A percentile compares a stretch with the other conserved stretches of the same genome.
Conservation (phyloP, 2,113 vertebrate species). For the Fregetta grallaria region DNA sequence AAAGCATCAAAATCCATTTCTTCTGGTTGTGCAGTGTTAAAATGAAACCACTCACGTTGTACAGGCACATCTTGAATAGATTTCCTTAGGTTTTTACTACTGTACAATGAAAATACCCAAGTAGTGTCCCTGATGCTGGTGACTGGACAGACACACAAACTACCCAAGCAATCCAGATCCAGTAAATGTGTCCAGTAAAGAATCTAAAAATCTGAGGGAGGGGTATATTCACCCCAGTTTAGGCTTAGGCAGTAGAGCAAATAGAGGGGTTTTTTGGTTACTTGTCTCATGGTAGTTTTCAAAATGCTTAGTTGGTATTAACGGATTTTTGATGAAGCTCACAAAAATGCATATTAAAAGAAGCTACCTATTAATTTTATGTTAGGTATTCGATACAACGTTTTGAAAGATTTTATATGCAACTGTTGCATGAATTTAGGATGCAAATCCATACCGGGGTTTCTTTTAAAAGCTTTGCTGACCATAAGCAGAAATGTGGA, state of each 20-base stretch:
- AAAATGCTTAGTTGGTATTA: not conserved
- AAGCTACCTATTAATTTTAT: not conserved
- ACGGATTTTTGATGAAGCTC: not conserved
- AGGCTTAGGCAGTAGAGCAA: conserved; percentile 31
- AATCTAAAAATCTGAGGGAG: not conserved
- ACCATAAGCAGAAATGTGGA: not conserved
- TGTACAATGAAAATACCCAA: not conserved
- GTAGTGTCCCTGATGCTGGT: not conserved
- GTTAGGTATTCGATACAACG: not conserved
- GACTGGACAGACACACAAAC: not conserved
- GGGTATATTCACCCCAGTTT: not conserved
- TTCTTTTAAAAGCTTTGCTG: not conserved
- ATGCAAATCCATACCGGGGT: rapidly evolving
- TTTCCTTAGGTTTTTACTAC: not conserved
- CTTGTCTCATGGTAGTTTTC: not conserved
- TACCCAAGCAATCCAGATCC: not conserved
- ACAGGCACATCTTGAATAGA: not conserved
- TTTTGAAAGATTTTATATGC: not conserved
- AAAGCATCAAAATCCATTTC: not conserved
- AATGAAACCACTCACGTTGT: not conserved
- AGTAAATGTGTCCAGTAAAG: not conserved
- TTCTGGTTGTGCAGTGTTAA: not conserved
- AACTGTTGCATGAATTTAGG: not conserved
- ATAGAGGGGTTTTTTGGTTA: not conserved
- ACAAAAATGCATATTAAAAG: not conserved